A percentile compares a stretch with the other conserved stretches of the same genome.
phyloP scores from a whole-genome alignment of 1,140 invertebrate genomes.

The Aphelenchoides avenae region DNA sequence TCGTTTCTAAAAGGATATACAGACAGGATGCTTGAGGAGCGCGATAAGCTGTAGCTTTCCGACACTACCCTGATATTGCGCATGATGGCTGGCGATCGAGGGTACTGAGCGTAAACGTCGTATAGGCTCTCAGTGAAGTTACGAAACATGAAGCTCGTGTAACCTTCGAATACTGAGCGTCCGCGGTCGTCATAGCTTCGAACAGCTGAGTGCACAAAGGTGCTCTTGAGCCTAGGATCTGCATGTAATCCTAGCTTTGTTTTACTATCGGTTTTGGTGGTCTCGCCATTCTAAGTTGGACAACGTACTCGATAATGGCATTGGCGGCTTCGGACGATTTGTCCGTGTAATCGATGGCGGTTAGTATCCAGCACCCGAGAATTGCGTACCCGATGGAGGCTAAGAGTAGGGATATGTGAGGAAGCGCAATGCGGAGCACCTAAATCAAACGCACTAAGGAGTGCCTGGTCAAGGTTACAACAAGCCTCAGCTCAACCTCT shows the following conservation, averaged over 20 bases:
- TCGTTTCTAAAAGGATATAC: too few species aligned
- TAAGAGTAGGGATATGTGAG: slow-evolving; percentile 55
- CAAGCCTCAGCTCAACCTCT: neutral
- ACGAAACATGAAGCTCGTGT: too few species aligned
- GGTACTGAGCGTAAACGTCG: slow-evolving; percentile 26
- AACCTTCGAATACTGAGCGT: slow-evolving; percentile 14
- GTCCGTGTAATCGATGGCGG: slow-evolving; percentile 43
- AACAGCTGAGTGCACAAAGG: slow-evolving; percentile 12
- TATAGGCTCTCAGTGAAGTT: slow-evolving; percentile 32
- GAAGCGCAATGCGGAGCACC: slow-evolving; percentile 56
- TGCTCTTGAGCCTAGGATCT: slow-evolving; percentile 10
- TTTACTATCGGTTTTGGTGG: too few species aligned
- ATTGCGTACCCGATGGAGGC: slow-evolving; percentile 54
- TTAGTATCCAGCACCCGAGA: slow-evolving; percentile 49
- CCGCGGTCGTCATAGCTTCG: slow-evolving; percentile 1
- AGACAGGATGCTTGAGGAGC: too few species aligned
- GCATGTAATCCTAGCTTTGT: too few species aligned
- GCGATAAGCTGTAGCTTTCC: slow-evolving; percentile 2
- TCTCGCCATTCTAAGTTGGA: too few species aligned
- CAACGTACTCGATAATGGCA: slow-evolving; percentile 22
- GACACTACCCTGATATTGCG: slow-evolving; percentile 15
- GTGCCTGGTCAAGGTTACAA: neutral
- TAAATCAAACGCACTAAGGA: slow-evolving; percentile 27
- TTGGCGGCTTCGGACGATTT: too few species aligned
- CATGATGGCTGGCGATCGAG: slow-evolving; percentile 15